phyloP scores from a whole-genome alignment of 2,113 vertebrate genomes.

The Riparia riparia region DNA sequence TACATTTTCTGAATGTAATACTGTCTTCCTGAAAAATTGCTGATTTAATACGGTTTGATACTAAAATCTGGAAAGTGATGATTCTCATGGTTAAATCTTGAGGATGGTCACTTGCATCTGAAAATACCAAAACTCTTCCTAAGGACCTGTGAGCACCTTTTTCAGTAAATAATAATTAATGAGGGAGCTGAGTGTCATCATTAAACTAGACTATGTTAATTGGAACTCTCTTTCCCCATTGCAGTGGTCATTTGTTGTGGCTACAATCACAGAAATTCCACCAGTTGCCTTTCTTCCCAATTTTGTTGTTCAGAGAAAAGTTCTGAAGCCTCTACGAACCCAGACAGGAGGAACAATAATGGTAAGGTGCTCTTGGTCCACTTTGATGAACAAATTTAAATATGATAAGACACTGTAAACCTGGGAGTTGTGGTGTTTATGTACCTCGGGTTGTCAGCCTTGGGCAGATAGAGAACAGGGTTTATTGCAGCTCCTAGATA shows the following conservation, averaged over 20 bases:
- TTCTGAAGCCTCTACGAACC: conserved; percentile 88
- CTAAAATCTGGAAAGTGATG: not conserved
- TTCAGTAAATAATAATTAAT: not conserved
- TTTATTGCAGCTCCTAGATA: not conserved
- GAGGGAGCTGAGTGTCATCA: not conserved
- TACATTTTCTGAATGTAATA: not conserved
- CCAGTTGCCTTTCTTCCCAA: conserved; percentile 93
- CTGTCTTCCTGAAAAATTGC: not conserved
- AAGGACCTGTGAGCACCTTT: not conserved
- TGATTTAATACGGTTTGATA: not conserved
- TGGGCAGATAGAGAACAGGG: not conserved
- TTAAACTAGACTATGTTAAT: not conserved
- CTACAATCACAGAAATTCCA: conserved; percentile 95
- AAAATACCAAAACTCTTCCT: not conserved
- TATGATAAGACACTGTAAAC: not conserved
- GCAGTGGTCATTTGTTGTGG: conserved; percentile 94
- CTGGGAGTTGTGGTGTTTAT: not conserved
- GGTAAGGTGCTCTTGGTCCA: conserved; percentile 74
- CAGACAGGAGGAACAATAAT: conserved; percentile 98
- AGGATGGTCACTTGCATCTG: not conserved
- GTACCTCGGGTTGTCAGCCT: not conserved
- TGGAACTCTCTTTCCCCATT: not conserved
- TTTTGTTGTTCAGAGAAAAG: conserved; percentile 93
- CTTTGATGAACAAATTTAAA: not conserved
- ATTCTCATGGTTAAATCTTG: not conserved